A percentile compares a stretch with the other conserved stretches of the same genome.
Evolutionary conservation across 1,140 invertebrate species (phyloP).

Genomic region (Drosophila azteca): DNA sequence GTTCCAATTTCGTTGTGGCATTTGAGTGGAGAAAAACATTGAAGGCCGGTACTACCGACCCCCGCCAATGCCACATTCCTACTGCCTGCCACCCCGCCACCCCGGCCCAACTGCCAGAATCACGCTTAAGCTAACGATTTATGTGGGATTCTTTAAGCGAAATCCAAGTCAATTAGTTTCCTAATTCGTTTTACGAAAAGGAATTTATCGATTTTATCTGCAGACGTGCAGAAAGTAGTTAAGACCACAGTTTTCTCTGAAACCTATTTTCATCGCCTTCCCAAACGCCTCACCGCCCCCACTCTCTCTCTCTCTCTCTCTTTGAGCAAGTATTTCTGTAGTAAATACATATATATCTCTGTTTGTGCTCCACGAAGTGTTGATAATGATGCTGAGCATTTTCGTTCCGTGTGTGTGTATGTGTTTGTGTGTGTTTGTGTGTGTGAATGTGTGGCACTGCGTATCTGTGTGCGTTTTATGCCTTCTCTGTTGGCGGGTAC

Average conservation of each 20-base stretch:
- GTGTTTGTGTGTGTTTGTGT: background rate
- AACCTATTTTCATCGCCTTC: conserved; percentile 36
- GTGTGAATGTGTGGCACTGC: background rate
- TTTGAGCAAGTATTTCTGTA: too few species aligned
- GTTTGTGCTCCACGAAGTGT: conserved; percentile 47
- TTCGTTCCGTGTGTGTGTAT: too few species aligned
- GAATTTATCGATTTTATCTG: conserved; percentile 82
- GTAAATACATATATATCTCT: background rate
- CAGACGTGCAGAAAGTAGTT: conserved; percentile 81
- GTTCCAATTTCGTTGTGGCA: conserved; percentile 35
- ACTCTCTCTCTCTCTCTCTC: background rate
- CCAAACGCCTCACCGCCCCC: too few species aligned
- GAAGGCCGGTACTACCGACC: background rate
- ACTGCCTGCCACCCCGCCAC: background rate
- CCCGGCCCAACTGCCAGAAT: conserved; percentile 60
- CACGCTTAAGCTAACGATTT: conserved; percentile 80
- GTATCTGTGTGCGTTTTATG: conserved; percentile 61
- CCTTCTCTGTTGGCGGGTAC: conserved; percentile 30
- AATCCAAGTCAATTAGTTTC: conserved; percentile 82
- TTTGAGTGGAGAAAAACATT: conserved; percentile 30
- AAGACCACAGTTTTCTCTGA: conserved; percentile 61
- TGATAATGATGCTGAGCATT: conserved; percentile 66
- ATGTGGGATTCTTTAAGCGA: conserved; percentile 81
- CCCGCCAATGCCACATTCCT: background rate
- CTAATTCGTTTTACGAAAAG: conserved; percentile 82